phyloP scores from a whole-genome alignment of 2,888 invertebrate genomes.

The Pandemis corylana region DNA sequence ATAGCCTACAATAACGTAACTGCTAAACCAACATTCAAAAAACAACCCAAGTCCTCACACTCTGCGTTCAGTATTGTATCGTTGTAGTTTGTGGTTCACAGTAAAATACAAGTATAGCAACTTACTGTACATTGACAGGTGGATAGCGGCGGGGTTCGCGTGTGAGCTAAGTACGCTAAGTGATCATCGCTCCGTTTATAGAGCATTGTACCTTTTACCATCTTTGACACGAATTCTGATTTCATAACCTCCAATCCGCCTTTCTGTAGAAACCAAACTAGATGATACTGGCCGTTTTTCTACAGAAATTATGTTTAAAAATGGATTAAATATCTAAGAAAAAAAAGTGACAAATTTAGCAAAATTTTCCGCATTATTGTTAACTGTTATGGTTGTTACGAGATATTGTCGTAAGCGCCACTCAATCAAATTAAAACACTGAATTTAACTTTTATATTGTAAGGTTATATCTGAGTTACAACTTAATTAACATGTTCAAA shows the following conservation, averaged over 20 bases:
- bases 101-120: slow-evolving; percentile 16
- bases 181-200: slow-evolving; percentile 36
- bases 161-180: slow-evolving; percentile 36
- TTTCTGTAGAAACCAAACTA: not conserved
- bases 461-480: not conserved
- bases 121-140: slow-evolving; percentile 42
- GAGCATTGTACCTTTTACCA: slow-evolving; percentile 18
- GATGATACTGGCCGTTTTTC: not conserved
- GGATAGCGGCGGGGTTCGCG: slow-evolving; percentile 33
- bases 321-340: not conserved
- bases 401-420: not conserved
- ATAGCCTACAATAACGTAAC: slow-evolving; percentile 31
- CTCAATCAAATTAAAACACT: not conserved
- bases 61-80: not conserved
- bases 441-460: not conserved
- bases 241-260: not conserved
- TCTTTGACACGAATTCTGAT: slow-evolving; percentile 36
- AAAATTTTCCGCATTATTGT: too few species aligned
- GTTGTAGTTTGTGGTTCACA: slow-evolving; percentile 11
- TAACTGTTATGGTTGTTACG: too few species aligned
- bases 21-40: slow-evolving; percentile 8
- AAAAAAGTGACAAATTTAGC: not conserved
- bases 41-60: not conserved
- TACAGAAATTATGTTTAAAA: not conserved
- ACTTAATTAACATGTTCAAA: not conserved